Conservation (phyloP, 2,888 invertebrate species). For the Argyresthia goedartella region DNA sequence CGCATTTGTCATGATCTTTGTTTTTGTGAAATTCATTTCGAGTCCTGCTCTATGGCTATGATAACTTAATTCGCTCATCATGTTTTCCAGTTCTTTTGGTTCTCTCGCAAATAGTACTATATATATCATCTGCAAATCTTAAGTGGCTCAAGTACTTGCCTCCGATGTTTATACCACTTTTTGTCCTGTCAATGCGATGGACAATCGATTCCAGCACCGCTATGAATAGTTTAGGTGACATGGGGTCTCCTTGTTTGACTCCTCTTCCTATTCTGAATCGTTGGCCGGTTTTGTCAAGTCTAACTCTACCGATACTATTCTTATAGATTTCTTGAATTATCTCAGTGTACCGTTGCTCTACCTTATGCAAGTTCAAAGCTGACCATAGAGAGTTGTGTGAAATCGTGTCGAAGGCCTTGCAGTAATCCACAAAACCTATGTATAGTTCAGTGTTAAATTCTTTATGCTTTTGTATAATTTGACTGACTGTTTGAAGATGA, state of each 20-base stretch:
- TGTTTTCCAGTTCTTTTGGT: neutral
- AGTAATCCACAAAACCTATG: constrained; percentile 11
- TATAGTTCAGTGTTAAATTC: neutral
- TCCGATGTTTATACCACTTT: neutral
- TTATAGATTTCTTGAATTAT: constrained; percentile 9
- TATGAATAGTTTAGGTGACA: constrained; percentile 8
- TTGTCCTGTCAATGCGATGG: constrained; percentile 1
- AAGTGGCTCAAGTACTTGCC: neutral
- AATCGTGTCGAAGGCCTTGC: constrained; percentile 13
- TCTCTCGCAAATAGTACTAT: constrained; percentile 1
- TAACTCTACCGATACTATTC: constrained; percentile 2
- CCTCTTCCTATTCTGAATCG: constrained; percentile 6
- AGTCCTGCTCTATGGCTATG: neutral
- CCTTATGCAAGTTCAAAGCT: constrained; percentile 7
- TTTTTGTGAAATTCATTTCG: neutral
- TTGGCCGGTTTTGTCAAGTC: constrained; percentile 8
- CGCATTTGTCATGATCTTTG: neutral
- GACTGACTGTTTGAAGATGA: neutral
- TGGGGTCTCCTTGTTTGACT: constrained; percentile 6
- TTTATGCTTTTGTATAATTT: neutral
- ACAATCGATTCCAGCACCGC: constrained; percentile 7
- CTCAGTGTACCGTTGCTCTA: constrained; percentile 7
- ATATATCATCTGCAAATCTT: constrained; percentile 2
- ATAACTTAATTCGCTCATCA: neutral
- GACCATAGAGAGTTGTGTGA: constrained; percentile 12